Conservation (phyloP, 2,888 invertebrate genomes). For the Drosophila setosimentum region DNA sequence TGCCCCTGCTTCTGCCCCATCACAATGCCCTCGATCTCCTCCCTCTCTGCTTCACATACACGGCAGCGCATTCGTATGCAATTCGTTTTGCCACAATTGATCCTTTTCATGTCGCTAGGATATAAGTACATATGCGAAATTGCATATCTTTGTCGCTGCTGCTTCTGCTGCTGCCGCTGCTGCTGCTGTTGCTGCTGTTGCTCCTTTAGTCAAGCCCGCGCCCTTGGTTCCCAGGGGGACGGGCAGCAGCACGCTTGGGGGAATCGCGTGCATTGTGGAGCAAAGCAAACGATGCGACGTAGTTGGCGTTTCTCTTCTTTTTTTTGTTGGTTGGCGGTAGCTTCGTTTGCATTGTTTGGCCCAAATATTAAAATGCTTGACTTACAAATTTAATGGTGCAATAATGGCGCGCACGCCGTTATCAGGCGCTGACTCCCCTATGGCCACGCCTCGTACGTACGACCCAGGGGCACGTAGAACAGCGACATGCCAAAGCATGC, state of each 20-base stretch:
- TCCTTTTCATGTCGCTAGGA: constrained; percentile 82
- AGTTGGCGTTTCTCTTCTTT: constrained; percentile 11
- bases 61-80: constrained; percentile 76
- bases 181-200: constrained; percentile 43
- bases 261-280: constrained; percentile 49
- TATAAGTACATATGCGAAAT: constrained; percentile 82
- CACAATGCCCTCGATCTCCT: neutral
- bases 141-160: constrained; percentile 77
- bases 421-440: constrained; percentile 39
- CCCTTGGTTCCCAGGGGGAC: constrained; percentile 16
- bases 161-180: constrained; percentile 28
- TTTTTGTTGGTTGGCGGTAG: constrained; percentile 9
- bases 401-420: constrained; percentile 73
- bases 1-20: neutral
- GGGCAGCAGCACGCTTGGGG: constrained; percentile 24
- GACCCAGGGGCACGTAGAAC: constrained; percentile 32
- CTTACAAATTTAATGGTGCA: constrained; percentile 81
- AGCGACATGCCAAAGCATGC: constrained; percentile 39
- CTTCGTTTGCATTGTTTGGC: constrained; percentile 80
- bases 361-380: constrained; percentile 81
- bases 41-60: constrained; percentile 21
- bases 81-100: constrained; percentile 82
- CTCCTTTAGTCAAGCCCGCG: constrained; percentile 49
- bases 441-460: constrained; percentile 45
- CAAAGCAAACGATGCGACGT: constrained; percentile 24